Conservation (phyloP, 1,140 invertebrate genomes). For the Philotrypesis tridentata region DNA sequence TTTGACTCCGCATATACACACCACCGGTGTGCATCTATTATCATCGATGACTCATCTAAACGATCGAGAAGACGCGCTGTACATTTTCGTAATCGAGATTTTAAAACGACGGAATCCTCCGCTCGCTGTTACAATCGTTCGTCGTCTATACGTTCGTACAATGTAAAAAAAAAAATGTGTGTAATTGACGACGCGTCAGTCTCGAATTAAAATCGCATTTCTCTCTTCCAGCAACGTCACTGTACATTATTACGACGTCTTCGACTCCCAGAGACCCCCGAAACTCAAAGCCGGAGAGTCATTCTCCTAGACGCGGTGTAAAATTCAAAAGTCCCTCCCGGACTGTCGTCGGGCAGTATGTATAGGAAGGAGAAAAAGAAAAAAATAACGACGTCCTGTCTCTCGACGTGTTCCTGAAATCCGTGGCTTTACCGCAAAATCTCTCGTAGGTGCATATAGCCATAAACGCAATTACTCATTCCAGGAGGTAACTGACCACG, state of each 20-base stretch:
- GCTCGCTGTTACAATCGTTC: no score
- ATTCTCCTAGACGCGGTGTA: constrained; percentile 29
- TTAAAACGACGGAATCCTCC: no score
- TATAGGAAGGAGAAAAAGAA: no score
- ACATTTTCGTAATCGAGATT: no score
- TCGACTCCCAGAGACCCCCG: neutral
- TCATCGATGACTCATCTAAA: no score
- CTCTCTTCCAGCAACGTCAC: neutral
- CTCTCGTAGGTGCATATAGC: constrained; percentile 20
- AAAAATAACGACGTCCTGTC: constrained; percentile 25
- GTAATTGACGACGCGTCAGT: no score
- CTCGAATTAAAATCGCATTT: neutral
- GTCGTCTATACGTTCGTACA: no score
- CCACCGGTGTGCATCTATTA: no score
- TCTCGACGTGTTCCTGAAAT: neutral
- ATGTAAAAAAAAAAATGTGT: no score
- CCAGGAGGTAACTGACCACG: constrained; percentile 61
- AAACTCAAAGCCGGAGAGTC: no score
- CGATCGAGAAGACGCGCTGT: no score
- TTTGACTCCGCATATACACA: no score
- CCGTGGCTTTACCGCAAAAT: constrained; percentile 28
- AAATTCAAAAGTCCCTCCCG: constrained; percentile 31
- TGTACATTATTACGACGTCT: neutral
- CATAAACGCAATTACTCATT: constrained; percentile 56
- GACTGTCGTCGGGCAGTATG: neutral